Evolutionary conservation across 2,113 vertebrate species (phyloP).

Genomic region (Amphiprion percula): DNA sequence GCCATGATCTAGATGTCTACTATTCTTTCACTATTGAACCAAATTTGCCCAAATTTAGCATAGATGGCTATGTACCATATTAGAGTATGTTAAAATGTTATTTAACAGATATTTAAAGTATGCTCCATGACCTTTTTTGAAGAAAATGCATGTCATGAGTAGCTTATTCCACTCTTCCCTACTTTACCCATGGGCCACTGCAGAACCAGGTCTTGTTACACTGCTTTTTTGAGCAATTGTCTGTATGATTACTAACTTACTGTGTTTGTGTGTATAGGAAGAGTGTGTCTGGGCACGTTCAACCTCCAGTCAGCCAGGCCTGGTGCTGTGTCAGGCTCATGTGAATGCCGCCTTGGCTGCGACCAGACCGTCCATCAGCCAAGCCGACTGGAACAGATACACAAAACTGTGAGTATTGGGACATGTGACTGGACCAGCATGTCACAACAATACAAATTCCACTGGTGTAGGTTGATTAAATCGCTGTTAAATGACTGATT

Average conservation of each 20-base stretch:
- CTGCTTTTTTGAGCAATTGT: neutral
- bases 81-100: too few species aligned
- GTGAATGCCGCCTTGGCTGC: constrained; percentile 86
- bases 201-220: neutral
- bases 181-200: neutral
- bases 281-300: constrained; percentile 61
- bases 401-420: constrained; percentile 89
- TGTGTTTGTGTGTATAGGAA: constrained; percentile 39
- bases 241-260: neutral
- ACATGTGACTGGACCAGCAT: neutral
- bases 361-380: constrained; percentile 90
- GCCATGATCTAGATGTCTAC: too few species aligned
- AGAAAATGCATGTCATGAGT: too few species aligned
- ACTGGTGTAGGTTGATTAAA: neutral
- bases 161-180: too few species aligned
- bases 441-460: neutral
- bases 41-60: too few species aligned
- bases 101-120: too few species aligned
- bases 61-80: too few species aligned
- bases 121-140: too few species aligned
- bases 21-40: too few species aligned
- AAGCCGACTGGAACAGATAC: constrained; percentile 91
- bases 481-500: neutral
- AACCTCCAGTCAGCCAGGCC: constrained; percentile 76
- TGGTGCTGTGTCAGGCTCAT: constrained; percentile 86